Evolutionary conservation across 2,797 vertebrate genomes (phyloP).

Genomic region (Dallia pectoralis): DNA sequence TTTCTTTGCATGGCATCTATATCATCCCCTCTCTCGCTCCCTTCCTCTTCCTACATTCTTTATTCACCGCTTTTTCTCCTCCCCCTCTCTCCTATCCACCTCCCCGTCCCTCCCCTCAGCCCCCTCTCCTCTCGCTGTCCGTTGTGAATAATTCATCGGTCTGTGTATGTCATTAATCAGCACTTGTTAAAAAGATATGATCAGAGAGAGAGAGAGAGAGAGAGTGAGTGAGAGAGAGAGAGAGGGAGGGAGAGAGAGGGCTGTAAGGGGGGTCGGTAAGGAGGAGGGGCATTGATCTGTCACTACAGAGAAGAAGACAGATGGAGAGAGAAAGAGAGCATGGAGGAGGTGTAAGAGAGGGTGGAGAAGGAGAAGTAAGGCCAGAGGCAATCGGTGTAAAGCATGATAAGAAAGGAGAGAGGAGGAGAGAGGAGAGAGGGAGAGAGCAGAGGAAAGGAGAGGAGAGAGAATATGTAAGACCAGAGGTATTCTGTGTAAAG

Average conservation of each 20-base stretch:
- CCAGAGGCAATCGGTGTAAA: background rate
- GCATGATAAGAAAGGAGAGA: background rate
- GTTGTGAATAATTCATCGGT: constrained; percentile 79
- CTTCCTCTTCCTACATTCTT: constrained; percentile 1
- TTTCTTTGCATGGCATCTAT: constrained; percentile 3
- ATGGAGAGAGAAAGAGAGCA: background rate
- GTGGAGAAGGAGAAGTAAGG: background rate
- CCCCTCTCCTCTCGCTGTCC: constrained; percentile 25
- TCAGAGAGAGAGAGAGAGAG: constrained; percentile 39
- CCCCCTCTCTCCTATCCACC: constrained; percentile 25
- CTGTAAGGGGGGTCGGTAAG: constrained; percentile 29
- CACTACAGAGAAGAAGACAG: constrained; percentile 31
- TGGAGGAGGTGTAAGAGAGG: background rate
- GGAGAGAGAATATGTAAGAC: background rate
- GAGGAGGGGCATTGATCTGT: constrained; percentile 53
- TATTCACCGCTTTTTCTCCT: constrained; percentile 7
- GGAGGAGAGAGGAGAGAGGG: background rate
- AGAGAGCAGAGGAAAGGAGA: background rate
- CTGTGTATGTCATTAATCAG: constrained; percentile 79
- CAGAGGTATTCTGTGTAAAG: background rate
- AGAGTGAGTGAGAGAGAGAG: constrained; percentile 11
- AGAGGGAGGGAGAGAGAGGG: no score
- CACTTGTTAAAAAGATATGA: constrained; percentile 76
- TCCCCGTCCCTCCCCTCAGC: background rate
- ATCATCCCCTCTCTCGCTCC: constrained; percentile 12